Evolutionary conservation across 2,888 invertebrate genomes (phyloP), one percentile per base, ranked within the genome.

Genomic region (Acanthosepion esculentum): DNA sequence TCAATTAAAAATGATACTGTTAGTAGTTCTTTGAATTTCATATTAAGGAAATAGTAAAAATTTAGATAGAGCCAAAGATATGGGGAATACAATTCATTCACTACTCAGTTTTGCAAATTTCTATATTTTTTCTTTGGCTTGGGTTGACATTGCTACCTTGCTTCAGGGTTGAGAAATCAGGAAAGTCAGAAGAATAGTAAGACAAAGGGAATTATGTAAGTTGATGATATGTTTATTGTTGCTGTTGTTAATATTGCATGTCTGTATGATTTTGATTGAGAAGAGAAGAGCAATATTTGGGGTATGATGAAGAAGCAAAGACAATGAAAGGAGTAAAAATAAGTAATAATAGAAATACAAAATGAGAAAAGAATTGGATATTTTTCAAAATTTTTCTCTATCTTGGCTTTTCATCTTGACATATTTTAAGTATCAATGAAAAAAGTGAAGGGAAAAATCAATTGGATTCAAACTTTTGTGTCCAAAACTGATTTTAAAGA

Each of bases 351-450:
- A n/a, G 12, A 78, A 78, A 78, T 15, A n/a, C 12, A 78, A 78
- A 78, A 78, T n/a, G n/a, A 78, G n/a, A 15, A 15, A 78, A 78
- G 78, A 78, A 78, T 33, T 78, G 78, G 78, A n/a, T 3, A 78
- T n/a, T 78, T 78, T 15, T 33, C 78, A 78, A n/a, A n/a, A 78
- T 78, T 33, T 78, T 64, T 64, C 64, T 23, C 23, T 64, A 78
- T 78, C 78, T 78, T 78, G 15, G n/a, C 78, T n/a, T 78, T 78
- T 78, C n/a, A 78, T 78, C 78, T 78, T 78, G 78, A n/a, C 78
- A 33, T 78, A 33, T 33, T n/a, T 78, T 78, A 78, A 78, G 78
- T 78, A 78, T 78, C 64, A 64, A 64, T 29, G 26, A 64, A 64
- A 26, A 64, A 64, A 26, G 23, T 23, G 29, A 26, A 23, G 5